phyloP scores from a whole-genome alignment of 2,888 invertebrate genomes.

The Mesorhabditis sp. region DNA sequence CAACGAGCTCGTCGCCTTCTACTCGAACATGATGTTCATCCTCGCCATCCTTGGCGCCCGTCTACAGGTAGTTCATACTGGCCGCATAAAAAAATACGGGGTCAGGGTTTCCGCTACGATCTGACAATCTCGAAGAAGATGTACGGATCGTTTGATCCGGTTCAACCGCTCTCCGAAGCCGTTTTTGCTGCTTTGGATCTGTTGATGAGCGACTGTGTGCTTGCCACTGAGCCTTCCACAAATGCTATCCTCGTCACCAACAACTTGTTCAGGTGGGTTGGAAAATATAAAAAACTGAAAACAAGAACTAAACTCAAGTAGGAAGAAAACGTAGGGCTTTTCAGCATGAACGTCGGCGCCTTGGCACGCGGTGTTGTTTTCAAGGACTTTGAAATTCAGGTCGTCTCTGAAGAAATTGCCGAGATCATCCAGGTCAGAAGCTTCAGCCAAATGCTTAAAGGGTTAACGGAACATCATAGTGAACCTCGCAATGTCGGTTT shows the following conservation, averaged over 20 bases:
- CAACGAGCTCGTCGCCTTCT: constrained; percentile 44
- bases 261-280: constrained; percentile 44
- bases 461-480: background rate
- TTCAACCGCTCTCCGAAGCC: constrained; percentile 43
- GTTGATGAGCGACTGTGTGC: constrained; percentile 53
- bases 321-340: background rate
- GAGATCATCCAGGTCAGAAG: constrained; percentile 46
- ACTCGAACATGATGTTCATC: constrained; percentile 52
- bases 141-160: constrained; percentile 31
- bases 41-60: constrained; percentile 52
- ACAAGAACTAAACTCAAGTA: background rate
- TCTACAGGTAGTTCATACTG: constrained; percentile 28
- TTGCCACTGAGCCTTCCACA: constrained; percentile 52
- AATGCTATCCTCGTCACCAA: constrained; percentile 55
- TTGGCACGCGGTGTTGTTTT: constrained; percentile 53
- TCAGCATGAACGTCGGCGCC: constrained; percentile 51
- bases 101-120: constrained; percentile 53
- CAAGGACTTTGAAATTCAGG: constrained; percentile 54
- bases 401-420: constrained; percentile 54
- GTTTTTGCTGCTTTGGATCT: constrained; percentile 54
- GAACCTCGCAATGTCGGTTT: constrained; percentile 1
- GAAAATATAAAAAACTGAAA: background rate
- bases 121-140: constrained; percentile 43
- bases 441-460: background rate
- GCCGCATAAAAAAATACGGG: background rate